phyloP scores from a whole-genome alignment of 2,888 invertebrate species.

The Dasypogon diadema region DNA sequence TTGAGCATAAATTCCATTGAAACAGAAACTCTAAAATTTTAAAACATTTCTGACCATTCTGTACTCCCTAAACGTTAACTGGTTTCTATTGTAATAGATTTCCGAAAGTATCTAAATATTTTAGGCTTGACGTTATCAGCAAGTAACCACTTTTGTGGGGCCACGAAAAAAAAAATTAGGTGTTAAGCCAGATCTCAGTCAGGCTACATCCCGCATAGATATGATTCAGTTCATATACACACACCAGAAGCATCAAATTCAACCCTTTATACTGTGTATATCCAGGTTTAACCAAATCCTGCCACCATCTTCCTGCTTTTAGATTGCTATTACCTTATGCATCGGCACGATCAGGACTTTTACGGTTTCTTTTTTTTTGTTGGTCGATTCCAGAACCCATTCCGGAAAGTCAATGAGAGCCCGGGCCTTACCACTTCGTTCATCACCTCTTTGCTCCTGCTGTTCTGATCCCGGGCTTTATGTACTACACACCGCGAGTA shows the following conservation, averaged over 20 bases:
- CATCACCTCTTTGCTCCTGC: not conserved
- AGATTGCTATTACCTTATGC: slow-evolving; percentile 55
- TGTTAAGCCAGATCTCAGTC: slow-evolving; percentile 34
- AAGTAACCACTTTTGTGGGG: slow-evolving; percentile 50
- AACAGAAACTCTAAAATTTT: no score
- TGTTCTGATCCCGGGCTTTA: slow-evolving; percentile 37
- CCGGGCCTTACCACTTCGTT: not conserved
- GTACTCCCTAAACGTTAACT: no score
- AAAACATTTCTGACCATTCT: no score
- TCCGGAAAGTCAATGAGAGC: not conserved
- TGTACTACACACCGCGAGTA: slow-evolving; percentile 57
- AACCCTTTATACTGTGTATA: slow-evolving; percentile 33
- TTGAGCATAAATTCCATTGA: no score
- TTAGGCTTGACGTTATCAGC: slow-evolving; percentile 56
- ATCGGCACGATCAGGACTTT: slow-evolving; percentile 57
- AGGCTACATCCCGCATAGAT: not conserved
- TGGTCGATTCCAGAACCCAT: slow-evolving; percentile 32
- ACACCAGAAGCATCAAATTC: slow-evolving; percentile 8
- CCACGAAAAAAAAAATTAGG: slow-evolving; percentile 34
- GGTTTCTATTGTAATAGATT: not conserved
- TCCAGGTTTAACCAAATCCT: not conserved
- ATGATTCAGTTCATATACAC: not conserved
- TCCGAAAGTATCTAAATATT: slow-evolving; percentile 50
- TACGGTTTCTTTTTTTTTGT: slow-evolving; percentile 46
- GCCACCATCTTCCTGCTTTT: not conserved